Percentiles rank a stretch among this genome's conserved stretches.
phyloP scores from a whole-genome alignment of 2,888 invertebrate species.

The Lithophane socia region DNA sequence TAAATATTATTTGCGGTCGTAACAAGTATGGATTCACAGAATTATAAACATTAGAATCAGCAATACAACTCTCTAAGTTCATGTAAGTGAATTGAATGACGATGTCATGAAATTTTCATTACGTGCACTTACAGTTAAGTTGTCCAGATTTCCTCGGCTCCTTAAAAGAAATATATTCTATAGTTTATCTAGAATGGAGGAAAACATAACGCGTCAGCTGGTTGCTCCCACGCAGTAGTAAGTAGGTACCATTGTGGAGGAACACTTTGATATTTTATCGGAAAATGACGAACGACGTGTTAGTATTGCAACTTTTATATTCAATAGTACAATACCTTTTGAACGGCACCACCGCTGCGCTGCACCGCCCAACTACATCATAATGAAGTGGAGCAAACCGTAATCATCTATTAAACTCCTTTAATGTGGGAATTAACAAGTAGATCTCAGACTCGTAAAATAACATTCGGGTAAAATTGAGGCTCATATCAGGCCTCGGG shows the following conservation, averaged over 20 bases:
- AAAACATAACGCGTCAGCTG: conserved; percentile 43
- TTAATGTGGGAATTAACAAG: conserved; percentile 22
- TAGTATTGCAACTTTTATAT: conserved; percentile 46
- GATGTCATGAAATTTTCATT: too few species aligned
- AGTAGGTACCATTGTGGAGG: conserved; percentile 28
- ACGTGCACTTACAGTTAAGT: conserved; percentile 23
- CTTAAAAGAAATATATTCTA: conserved; percentile 37
- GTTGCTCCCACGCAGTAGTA: conserved; percentile 38
- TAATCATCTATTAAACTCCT: conserved; percentile 7
- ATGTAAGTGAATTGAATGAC: too few species aligned
- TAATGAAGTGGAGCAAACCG: not conserved
- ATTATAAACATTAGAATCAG: too few species aligned
- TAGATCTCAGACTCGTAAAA: conserved; percentile 29
- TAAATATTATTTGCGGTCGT: too few species aligned
- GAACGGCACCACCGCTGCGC: not conserved
- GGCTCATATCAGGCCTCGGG: conserved; percentile 19
- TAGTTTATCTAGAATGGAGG: conserved; percentile 38
- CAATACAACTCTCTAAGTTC: too few species aligned
- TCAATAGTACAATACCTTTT: conserved; percentile 20
- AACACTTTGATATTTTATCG: conserved; percentile 51
- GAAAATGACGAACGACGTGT: conserved; percentile 30
- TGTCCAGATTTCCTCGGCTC: conserved; percentile 53
- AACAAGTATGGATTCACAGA: too few species aligned
- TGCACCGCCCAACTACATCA: not conserved
- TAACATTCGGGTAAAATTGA: conserved; percentile 38